Conservation (phyloP, 2,888 invertebrate species). For the Deroplatys truncata region DNA sequence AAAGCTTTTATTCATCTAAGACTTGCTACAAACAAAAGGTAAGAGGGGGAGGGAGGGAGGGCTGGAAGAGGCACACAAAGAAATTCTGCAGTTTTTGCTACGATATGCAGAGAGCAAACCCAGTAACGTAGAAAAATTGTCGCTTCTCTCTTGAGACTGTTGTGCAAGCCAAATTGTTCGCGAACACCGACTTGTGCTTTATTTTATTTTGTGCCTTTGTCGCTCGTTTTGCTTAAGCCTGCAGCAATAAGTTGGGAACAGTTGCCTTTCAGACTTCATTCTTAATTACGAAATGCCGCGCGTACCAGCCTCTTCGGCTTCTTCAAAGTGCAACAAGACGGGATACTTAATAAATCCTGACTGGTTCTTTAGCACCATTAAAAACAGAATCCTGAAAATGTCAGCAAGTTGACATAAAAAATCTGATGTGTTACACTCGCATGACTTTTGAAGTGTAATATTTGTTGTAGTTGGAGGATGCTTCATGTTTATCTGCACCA, state of each 20-base stretch:
- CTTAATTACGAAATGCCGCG: background rate
- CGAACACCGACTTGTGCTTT: background rate
- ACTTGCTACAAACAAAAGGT: background rate
- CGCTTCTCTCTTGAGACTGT: background rate
- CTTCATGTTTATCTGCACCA: too few relatives aligned
- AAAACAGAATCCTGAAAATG: too few relatives aligned
- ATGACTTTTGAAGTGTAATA: too few relatives aligned
- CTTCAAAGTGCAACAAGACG: too few relatives aligned
- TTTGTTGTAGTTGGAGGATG: too few relatives aligned
- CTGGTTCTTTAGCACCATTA: too few relatives aligned
- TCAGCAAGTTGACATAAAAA: too few relatives aligned
- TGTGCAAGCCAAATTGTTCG: background rate
- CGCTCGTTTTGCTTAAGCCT: background rate
- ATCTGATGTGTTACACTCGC: too few relatives aligned
- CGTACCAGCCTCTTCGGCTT: too few relatives aligned
- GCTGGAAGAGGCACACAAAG: background rate
- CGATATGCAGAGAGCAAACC: background rate
- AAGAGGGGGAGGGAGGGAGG: background rate
- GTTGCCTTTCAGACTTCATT: background rate
- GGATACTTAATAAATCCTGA: too few relatives aligned
- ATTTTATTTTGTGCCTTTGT: background rate
- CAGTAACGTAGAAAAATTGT: background rate
- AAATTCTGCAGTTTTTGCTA: too few relatives aligned
- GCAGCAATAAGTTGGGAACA: too few relatives aligned
- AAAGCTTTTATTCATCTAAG: background rate